phyloP scores from a whole-genome alignment of 2,113 vertebrate genomes.

The Lepidothrix coronata region DNA sequence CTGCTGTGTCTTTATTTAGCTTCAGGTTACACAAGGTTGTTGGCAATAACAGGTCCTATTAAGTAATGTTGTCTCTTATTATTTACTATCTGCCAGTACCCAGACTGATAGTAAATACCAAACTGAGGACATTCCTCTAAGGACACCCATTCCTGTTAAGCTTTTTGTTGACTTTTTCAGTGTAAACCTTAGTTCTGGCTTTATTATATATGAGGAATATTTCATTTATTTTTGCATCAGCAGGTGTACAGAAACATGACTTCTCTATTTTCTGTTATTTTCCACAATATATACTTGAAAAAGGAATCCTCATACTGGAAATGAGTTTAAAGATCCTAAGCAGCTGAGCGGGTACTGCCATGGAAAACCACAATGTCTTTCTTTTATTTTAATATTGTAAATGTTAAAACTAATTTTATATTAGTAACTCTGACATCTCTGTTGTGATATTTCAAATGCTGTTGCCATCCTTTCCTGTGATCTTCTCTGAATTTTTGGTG shows the following conservation, averaged over 20 bases:
- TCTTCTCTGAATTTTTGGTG: not conserved
- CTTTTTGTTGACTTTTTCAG: not conserved
- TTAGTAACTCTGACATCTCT: not conserved
- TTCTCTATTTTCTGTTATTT: not conserved
- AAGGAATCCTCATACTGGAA: not conserved
- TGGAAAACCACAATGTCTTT: not conserved
- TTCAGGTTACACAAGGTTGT: not conserved
- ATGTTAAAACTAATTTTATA: not conserved
- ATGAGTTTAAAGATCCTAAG: not conserved
- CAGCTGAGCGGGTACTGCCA: not conserved
- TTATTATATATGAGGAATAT: not conserved
- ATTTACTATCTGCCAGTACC: not conserved
- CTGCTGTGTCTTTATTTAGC: not conserved
- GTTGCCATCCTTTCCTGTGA: not conserved
- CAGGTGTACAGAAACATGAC: not conserved
- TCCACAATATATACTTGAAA: not conserved
- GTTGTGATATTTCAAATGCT: not conserved
- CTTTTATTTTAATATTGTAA: not conserved
- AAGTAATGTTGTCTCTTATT: not conserved
- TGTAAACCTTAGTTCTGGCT: not conserved
- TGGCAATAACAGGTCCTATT: not conserved
- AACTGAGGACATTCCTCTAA: not conserved
- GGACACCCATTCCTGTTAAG: not conserved
- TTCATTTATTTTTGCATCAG: not conserved
- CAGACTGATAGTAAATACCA: not conserved